Conservation (phyloP, 2,888 invertebrate genomes). For the Aspidiotus rigidus region DNA sequence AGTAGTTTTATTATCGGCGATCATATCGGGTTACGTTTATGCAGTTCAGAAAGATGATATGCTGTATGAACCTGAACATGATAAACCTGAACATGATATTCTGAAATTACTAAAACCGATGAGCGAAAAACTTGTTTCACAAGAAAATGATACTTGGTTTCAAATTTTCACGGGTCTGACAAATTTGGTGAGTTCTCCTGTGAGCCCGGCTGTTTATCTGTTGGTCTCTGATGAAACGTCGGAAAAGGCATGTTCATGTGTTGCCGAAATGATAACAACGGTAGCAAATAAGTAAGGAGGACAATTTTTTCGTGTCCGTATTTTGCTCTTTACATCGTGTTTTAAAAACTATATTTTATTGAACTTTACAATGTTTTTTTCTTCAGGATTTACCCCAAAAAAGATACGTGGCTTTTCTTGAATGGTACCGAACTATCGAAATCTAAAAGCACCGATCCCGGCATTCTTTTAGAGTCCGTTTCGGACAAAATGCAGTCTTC, state of each 20-base stretch:
- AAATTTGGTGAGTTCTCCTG: constrained; percentile 6
- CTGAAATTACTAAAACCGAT: neutral
- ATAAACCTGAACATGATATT: neutral
- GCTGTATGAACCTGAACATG: neutral
- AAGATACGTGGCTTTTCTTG: constrained; percentile 7
- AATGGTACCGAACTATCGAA: constrained; percentile 6
- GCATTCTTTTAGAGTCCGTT: constrained; percentile 6
- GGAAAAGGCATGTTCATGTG: constrained; percentile 6
- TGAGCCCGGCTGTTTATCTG: constrained; percentile 14
- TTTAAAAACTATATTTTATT: neutral
- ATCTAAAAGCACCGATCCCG: constrained; percentile 10
- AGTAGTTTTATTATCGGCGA: too few species aligned
- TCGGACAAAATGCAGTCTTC: neutral
- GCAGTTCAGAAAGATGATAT: too few species aligned
- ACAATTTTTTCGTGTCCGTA: neutral
- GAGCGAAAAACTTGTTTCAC: constrained; percentile 14
- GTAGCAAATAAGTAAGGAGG: constrained; percentile 9
- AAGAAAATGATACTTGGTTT: constrained; percentile 2
- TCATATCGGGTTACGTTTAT: too few species aligned
- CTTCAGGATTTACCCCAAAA: neutral
- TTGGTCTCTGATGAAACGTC: constrained; percentile 8
- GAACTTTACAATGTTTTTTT: constrained; percentile 2
- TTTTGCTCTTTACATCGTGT: neutral
- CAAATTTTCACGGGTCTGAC: constrained; percentile 7
- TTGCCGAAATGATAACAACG: constrained; percentile 18